Conservation (phyloP, 2,888 invertebrate species). For the Peribatodes rhomboidaria region DNA sequence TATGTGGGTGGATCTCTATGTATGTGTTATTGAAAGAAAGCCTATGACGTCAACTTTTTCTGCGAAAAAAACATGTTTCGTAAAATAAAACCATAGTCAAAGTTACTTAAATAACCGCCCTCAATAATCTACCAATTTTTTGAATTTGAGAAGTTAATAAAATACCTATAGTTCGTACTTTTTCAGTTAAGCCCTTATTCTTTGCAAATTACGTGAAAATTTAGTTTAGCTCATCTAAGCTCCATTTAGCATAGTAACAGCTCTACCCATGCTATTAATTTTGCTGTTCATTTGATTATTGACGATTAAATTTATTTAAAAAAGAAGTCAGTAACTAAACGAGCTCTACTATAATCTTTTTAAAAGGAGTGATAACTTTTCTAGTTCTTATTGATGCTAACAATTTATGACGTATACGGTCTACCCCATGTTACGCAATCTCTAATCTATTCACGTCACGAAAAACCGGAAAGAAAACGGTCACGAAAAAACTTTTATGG, state of each 20-base stretch:
- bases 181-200: too few relatives aligned
- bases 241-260: background rate
- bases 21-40: background rate
- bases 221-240: background rate
- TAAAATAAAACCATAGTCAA: background rate
- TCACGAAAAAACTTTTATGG: slow-evolving; percentile 72
- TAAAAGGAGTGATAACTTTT: background rate
- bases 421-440: slow-evolving; percentile 67
- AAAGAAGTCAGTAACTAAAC: background rate
- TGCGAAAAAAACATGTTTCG: background rate
- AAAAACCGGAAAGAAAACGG: slow-evolving; percentile 53
- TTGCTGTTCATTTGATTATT: too few relatives aligned
- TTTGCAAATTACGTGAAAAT: too few relatives aligned
- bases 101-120: background rate
- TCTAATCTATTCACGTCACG: slow-evolving; percentile 49
- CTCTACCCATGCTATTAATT: background rate
- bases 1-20: too few relatives aligned
- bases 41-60: background rate
- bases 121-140: background rate
- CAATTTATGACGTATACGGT: slow-evolving; percentile 11
- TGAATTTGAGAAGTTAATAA: too few relatives aligned
- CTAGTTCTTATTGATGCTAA: background rate
- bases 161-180: too few relatives aligned
- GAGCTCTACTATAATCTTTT: background rate
- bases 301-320: too few relatives aligned